Conservation (phyloP, 2,113 vertebrate species). For the Calyptommatus sinebrachiatus region DNA sequence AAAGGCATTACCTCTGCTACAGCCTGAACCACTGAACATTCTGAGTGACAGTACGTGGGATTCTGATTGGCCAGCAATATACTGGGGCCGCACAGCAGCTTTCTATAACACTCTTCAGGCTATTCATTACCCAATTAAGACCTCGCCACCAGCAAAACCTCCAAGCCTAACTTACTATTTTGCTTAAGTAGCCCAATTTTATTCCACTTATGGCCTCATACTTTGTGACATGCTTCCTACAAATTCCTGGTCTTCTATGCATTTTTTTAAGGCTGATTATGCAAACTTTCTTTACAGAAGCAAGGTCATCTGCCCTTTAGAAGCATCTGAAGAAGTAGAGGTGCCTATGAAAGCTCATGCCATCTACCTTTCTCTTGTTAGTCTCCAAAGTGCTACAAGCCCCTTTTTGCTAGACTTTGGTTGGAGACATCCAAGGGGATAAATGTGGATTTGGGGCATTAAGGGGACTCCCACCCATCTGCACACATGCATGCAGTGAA, state of each 20-base stretch:
- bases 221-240: neutral
- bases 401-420: no score
- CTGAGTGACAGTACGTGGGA: neutral
- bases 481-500: neutral
- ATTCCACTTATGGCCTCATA: neutral
- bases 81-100: neutral
- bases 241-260: neutral
- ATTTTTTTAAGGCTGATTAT: neutral
- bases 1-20: neutral
- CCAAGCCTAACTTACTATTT: neutral
- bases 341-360: no score
- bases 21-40: neutral
- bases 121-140: no score
- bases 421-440: no score
- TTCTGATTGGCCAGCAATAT: neutral
- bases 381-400: no score
- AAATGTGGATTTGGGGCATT: no score
- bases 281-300: neutral
- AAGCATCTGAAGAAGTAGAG: no score
- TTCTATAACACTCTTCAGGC: neutral
- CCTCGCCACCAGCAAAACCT: neutral
- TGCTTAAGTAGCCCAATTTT: neutral
- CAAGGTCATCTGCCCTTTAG: neutral
- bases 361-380: no score
- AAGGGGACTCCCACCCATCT: no score